Evolutionary conservation across 2,113 vertebrate genomes (phyloP).

Genomic region (Sterrhoptilus dennistouni): DNA sequence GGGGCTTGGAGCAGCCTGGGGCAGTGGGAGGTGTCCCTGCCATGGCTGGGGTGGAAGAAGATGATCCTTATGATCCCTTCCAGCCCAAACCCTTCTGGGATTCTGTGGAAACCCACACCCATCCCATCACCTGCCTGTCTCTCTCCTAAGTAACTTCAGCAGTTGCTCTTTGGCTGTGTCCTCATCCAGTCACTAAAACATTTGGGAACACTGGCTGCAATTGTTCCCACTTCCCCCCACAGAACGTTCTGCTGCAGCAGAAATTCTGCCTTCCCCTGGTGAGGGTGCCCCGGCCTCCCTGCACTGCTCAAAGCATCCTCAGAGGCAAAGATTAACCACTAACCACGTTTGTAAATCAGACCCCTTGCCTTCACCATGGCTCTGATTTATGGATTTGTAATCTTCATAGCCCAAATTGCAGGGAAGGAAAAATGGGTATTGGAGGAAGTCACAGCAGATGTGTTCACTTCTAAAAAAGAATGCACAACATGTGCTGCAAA

Average conservation of each 20-base stretch:
- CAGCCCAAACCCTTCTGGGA: not conserved
- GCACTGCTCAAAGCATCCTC: not conserved
- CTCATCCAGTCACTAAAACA: not conserved
- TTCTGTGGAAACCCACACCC: not conserved
- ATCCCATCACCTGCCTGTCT: not conserved
- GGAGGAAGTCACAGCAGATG: slow-evolving; percentile 78
- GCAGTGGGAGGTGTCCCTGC: not conserved
- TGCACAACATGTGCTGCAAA: slow-evolving; percentile 77
- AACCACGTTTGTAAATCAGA: slow-evolving; percentile 57
- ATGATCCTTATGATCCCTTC: too few species aligned
- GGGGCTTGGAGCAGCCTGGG: not conserved
- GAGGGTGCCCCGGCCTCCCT: not conserved
- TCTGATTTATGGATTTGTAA: slow-evolving; percentile 69
- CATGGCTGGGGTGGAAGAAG: accelerated
- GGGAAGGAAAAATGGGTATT: slow-evolving; percentile 60
- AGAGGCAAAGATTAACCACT: slow-evolving; percentile 32
- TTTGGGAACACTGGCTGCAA: not conserved
- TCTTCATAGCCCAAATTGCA: slow-evolving; percentile 64
- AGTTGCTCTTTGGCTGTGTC: not conserved
- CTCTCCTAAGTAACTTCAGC: not conserved
- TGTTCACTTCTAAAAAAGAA: slow-evolving; percentile 78
- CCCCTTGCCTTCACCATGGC: not conserved
- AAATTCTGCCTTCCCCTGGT: slow-evolving; percentile 5
- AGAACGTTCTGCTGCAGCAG: not conserved
- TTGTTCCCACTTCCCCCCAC: not conserved